Evolutionary conservation across 37 sponge, comb jelly and placozoan genomes (phyloP).

Genomic region (Cladorhizidae sp.): DNA sequence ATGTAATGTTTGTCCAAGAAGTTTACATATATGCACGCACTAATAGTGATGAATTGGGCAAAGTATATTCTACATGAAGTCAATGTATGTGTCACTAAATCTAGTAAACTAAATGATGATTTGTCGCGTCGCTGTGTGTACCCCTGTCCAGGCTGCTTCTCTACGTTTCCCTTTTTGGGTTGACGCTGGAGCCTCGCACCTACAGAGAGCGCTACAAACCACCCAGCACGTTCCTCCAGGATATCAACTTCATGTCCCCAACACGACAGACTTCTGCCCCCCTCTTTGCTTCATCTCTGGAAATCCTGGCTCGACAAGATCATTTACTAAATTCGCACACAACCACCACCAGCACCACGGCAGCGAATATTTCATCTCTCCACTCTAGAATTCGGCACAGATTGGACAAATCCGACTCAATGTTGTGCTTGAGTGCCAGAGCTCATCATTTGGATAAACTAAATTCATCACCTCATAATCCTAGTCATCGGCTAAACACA

Average conservation of each 20-base stretch:
- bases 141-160: constrained; percentile 54
- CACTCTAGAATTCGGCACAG: constrained; percentile 1
- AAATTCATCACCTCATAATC: not conserved
- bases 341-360: not conserved
- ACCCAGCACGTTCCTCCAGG: constrained; percentile 37
- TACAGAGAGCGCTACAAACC: constrained; percentile 32
- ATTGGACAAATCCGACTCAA: not conserved
- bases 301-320: too few species aligned
- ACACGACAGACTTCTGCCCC: not conserved
- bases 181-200: constrained; percentile 66
- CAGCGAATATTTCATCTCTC: not conserved
- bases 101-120: too few species aligned
- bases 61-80: too few species aligned
- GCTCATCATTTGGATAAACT: too few species aligned
- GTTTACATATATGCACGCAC: too few species aligned
- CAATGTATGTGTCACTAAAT: too few species aligned
- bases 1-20: too few species aligned
- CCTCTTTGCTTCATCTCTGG: not conserved
- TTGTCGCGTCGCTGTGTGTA: too few species aligned
- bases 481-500: not conserved
- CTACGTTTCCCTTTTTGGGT: constrained; percentile 84
- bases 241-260: constrained; percentile 14
- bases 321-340: too few species aligned
- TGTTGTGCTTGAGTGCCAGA: too few species aligned
- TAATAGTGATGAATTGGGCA: too few species aligned